phyloP scores from a whole-genome alignment of 1,140 invertebrate species.

The Macrocentrus cingulum region DNA sequence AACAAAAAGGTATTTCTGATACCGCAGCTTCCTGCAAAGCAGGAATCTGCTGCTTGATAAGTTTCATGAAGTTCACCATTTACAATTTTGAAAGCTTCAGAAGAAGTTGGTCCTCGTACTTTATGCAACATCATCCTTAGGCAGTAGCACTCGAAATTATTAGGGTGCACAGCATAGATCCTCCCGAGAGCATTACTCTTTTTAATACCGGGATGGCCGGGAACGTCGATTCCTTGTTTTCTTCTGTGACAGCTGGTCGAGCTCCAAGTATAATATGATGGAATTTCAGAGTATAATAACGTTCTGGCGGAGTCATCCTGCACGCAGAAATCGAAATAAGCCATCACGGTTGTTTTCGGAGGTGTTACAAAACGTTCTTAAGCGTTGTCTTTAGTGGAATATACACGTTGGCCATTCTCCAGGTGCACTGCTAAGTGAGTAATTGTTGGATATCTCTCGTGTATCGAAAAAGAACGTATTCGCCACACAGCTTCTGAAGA shows the following conservation, averaged over 20 bases:
- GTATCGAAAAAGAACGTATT: slow-evolving; percentile 51
- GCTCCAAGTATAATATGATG: slow-evolving; percentile 50
- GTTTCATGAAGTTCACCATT: slow-evolving; percentile 17
- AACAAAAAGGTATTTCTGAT: slow-evolving; percentile 45
- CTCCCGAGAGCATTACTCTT: slow-evolving; percentile 32
- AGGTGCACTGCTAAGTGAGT: slow-evolving; percentile 53
- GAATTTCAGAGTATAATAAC: slow-evolving; percentile 48
- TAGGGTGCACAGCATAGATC: slow-evolving; percentile 46
- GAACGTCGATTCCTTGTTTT: slow-evolving; percentile 39
- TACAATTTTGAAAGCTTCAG: slow-evolving; percentile 26
- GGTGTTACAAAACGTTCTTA: slow-evolving; percentile 18
- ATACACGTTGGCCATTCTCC: slow-evolving; percentile 48
- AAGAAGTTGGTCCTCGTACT: slow-evolving; percentile 31
- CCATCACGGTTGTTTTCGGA: slow-evolving; percentile 39
- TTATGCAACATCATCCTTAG: too few relatives aligned
- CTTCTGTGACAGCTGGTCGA: slow-evolving; percentile 37
- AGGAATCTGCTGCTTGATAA: slow-evolving; percentile 34
- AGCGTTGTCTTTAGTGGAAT: slow-evolving; percentile 41
- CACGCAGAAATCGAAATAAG: slow-evolving; percentile 40
- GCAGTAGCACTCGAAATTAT: slow-evolving; percentile 40
- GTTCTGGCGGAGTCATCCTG: slow-evolving; percentile 44
- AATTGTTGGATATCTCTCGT: slow-evolving; percentile 52
- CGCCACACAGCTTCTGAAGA: slow-evolving; percentile 55
- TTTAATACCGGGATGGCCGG: slow-evolving; percentile 28
- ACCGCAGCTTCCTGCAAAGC: slow-evolving; percentile 49